A percentile compares a stretch with the other conserved stretches of the same genome.
Conservation (phyloP, 2,888 invertebrate species). For the Dryocosmus kuriphilus region DNA sequence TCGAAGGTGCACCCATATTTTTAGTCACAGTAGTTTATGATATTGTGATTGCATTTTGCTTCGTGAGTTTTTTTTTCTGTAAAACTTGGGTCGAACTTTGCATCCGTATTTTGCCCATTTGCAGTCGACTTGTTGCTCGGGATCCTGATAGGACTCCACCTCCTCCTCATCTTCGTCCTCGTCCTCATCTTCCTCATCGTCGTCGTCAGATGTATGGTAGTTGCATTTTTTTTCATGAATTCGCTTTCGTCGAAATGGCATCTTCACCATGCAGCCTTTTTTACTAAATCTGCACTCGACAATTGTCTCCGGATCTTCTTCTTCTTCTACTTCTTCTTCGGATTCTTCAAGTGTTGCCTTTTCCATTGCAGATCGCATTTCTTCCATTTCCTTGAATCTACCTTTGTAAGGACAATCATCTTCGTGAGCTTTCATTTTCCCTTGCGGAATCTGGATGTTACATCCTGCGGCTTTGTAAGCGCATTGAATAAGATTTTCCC, state of each 20-base stretch:
- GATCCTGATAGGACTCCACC: conserved; percentile 48
- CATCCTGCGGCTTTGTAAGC: conserved; percentile 64
- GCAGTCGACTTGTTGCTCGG: conserved; percentile 61
- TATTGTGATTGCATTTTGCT: conserved; percentile 69
- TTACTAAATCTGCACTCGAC: conserved; percentile 63
- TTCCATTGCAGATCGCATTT: conserved; percentile 23
- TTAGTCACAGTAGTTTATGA: conserved; percentile 63
- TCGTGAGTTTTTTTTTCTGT: conserved; percentile 62
- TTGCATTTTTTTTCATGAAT: conserved; percentile 68
- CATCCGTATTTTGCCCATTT: conserved; percentile 68
- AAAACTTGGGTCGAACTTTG: conserved; percentile 61
- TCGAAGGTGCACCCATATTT: conserved; percentile 63
- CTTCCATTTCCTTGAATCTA: conserved; percentile 13
- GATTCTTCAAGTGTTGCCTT: conserved; percentile 47
- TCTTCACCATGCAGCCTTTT: conserved; percentile 69
- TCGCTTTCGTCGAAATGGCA: conserved; percentile 64
- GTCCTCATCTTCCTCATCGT: conserved; percentile 40
- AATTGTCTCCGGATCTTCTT: conserved; percentile 62
- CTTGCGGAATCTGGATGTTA: conserved; percentile 62
- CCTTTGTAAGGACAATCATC: conserved; percentile 66
- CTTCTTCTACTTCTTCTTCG: no score
- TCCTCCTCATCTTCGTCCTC: conserved; percentile 45
- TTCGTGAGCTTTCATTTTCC: conserved; percentile 68
- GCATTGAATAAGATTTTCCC: conserved; percentile 62
- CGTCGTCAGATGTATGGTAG: conserved; percentile 51